Conservation (phyloP, 1,140 invertebrate species). For the Conus betulinus region DNA sequence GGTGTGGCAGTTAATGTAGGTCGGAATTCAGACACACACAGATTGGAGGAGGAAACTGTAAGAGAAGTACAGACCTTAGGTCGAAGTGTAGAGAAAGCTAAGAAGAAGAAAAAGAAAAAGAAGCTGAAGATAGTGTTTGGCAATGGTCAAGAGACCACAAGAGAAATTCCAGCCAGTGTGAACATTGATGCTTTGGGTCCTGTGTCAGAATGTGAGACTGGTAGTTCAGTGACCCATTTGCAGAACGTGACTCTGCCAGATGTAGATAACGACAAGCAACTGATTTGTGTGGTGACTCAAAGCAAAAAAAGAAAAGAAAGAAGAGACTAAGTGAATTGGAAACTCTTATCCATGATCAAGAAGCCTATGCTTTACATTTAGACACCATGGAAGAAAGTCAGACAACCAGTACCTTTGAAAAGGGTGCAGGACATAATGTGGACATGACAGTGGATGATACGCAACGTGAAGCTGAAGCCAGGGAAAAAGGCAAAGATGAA, state of each 20-base stretch:
- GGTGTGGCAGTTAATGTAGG: neutral
- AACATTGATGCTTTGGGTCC: neutral
- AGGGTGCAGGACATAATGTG: neutral
- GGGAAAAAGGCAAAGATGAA: neutral
- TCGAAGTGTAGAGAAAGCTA: neutral
- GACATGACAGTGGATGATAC: neutral
- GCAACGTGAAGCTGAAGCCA: neutral
- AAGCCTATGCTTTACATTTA: neutral
- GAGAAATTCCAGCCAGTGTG: slow-evolving; percentile 1
- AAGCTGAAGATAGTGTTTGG: slow-evolving; percentile 13
- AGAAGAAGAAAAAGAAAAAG: slow-evolving; percentile 10
- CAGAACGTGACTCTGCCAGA: neutral
- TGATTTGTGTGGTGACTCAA: neutral
- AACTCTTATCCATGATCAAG: slow-evolving; percentile 4
- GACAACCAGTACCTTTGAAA: neutral
- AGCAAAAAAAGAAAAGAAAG: neutral
- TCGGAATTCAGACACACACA: neutral
- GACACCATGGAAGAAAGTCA: neutral
- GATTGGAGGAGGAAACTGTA: neutral
- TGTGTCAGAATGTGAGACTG: neutral
- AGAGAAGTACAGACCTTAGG: neutral
- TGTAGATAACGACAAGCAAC: neutral
- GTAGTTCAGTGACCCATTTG: neutral
- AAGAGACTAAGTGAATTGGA: slow-evolving; percentile 2
- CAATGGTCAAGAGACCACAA: neutral